Conservation (phyloP, 1,140 invertebrate genomes). For the Camponotus floridanus region DNA sequence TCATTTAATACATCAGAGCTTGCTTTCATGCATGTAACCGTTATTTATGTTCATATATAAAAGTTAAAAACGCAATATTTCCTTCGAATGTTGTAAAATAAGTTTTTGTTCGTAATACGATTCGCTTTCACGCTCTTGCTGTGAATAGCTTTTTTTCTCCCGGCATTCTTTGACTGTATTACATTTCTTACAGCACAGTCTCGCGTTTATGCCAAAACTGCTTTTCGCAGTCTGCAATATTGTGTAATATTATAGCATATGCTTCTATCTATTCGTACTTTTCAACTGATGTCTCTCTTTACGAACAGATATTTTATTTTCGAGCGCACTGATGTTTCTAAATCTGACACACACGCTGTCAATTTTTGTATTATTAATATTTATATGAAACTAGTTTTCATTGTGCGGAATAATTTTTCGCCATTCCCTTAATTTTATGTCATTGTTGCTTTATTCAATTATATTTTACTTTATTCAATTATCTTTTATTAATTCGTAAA, state of each 20-base stretch:
- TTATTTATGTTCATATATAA: neutral
- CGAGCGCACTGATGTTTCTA: neutral
- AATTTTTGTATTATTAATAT: constrained; percentile 11
- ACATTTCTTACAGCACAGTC: constrained; percentile 26
- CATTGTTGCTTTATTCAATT: neutral
- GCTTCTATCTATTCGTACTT: constrained; percentile 28
- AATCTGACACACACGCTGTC: neutral
- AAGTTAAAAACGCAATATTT: neutral
- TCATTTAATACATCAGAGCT: neutral
- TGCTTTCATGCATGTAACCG: neutral
- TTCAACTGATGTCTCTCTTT: constrained; percentile 35
- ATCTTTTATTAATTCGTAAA: too few relatives aligned
- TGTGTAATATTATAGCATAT: constrained; percentile 49
- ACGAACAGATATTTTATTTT: neutral
- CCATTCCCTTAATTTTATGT: neutral
- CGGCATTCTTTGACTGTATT: constrained; percentile 49
- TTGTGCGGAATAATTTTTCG: neutral
- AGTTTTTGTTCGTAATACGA: constrained; percentile 11
- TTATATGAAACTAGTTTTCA: neutral
- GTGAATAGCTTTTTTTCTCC: constrained; percentile 7
- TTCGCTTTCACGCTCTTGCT: constrained; percentile 25
- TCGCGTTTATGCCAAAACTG: constrained; percentile 37
- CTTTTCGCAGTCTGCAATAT: constrained; percentile 38
- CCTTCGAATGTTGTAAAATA: neutral
- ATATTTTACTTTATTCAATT: too few relatives aligned